Conservation (phyloP, 2,797 vertebrate species). For the Uromys caudimaculatus region DNA sequence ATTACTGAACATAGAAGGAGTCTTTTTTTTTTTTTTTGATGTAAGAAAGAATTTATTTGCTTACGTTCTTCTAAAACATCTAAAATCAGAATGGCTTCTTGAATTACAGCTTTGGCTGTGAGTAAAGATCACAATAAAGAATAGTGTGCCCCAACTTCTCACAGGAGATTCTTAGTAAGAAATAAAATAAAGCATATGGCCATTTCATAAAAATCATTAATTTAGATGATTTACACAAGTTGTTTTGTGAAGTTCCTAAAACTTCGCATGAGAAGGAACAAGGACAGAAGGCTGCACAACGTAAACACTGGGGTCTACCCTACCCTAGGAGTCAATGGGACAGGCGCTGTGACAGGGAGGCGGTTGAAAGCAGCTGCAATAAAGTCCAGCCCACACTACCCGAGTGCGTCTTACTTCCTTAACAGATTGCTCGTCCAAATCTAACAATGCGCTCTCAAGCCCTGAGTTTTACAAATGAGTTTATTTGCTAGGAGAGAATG, state of each 20-base stretch:
- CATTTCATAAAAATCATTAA: not conserved
- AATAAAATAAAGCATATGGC: not conserved
- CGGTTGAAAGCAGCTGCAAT: not conserved
- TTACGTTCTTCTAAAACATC: constrained; percentile 42
- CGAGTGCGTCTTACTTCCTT: not conserved
- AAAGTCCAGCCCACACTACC: not conserved
- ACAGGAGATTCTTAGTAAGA: constrained; percentile 60
- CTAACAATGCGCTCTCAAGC: not conserved
- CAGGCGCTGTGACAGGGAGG: not conserved
- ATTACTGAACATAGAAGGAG: not conserved
- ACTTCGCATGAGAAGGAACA: not conserved
- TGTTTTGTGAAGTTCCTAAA: constrained; percentile 40
- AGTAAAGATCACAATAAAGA: constrained; percentile 50
- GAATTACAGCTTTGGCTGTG: constrained; percentile 38
- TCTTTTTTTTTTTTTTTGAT: too few species aligned
- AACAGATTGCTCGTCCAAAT: not conserved
- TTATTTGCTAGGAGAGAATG: not conserved
- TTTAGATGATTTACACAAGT: constrained; percentile 1
- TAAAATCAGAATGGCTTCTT: not conserved
- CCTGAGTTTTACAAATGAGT: not conserved
- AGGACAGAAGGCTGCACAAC: not conserved
- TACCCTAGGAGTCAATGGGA: not conserved
- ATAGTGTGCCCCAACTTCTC: not conserved
- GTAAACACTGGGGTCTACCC: not conserved
- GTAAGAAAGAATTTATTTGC: not conserved